A percentile compares a stretch with the other conserved stretches of the same genome.
phyloP scores from a whole-genome alignment of 2,797 vertebrate species.

The Oreonectes daqikongensis region DNA sequence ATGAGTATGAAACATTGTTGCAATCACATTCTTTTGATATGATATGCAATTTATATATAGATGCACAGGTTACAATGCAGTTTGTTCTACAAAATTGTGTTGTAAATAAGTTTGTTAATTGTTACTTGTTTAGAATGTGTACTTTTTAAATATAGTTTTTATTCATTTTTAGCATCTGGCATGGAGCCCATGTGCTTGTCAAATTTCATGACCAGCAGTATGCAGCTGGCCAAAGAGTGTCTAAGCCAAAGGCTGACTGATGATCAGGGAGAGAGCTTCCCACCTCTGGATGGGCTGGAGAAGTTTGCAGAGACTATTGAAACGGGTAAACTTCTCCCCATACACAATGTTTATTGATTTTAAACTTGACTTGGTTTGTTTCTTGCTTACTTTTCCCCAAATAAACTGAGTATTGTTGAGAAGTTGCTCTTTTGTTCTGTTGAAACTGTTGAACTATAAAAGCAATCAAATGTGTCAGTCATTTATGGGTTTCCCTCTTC shows the following conservation, averaged over 20 bases:
- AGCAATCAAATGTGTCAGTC: not conserved
- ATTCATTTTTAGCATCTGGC: constrained; percentile 81
- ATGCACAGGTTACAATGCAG: not conserved
- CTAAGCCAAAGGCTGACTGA: constrained; percentile 95
- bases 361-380: not conserved
- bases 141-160: not conserved
- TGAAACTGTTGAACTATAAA: not conserved
- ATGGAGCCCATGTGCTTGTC: constrained; percentile 98
- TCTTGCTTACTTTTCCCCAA: not conserved
- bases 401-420: not conserved
- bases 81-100: not conserved
- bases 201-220: constrained; percentile 98
- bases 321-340: constrained; percentile 79
- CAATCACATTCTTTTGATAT: not conserved
- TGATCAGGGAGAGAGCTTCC: constrained; percentile 93
- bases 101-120: not conserved
- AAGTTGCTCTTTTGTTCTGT: not conserved
- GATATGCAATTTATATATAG: not conserved
- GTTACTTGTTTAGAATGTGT: not conserved
- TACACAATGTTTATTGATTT: not conserved
- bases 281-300: constrained; percentile 96
- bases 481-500: not conserved
- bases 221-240: constrained; percentile 98
- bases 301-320: constrained; percentile 99
- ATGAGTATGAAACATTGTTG: constrained; percentile 77